A percentile compares a stretch with the other conserved stretches of the same genome.
Evolutionary conservation across 2,888 invertebrate genomes (phyloP).

Genomic region (Rapana venosa): DNA sequence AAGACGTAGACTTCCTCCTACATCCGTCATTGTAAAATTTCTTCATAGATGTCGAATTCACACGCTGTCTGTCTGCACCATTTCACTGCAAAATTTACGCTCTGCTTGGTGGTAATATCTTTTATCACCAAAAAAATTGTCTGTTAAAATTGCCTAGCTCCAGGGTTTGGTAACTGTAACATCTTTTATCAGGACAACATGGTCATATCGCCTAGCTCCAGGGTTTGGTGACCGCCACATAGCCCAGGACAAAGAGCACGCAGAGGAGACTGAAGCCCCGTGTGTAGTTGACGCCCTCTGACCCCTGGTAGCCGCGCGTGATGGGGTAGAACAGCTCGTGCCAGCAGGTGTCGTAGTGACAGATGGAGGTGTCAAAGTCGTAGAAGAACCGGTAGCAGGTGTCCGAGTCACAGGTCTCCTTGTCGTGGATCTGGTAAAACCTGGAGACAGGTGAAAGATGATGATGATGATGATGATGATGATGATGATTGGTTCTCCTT

Average conservation of each 20-base stretch:
- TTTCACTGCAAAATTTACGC: too few relatives aligned
- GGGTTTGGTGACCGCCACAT: slow-evolving; percentile 57
- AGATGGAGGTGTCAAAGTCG: slow-evolving; percentile 57
- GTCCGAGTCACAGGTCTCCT: slow-evolving; percentile 47
- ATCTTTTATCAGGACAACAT: too few relatives aligned
- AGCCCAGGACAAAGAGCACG: slow-evolving; percentile 62
- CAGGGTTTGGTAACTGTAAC: slow-evolving; percentile 56
- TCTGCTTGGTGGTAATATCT: too few relatives aligned
- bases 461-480: neutral
- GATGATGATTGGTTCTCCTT: neutral
- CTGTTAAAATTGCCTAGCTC: neutral
- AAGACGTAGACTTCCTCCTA: too few relatives aligned
- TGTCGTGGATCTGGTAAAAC: slow-evolving; percentile 58
- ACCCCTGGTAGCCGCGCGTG: slow-evolving; percentile 53
- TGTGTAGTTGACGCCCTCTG: slow-evolving; percentile 30
- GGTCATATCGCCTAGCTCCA: slow-evolving; percentile 13
- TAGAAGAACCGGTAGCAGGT: slow-evolving; percentile 54
- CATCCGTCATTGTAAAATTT: too few relatives aligned
- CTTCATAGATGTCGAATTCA: too few relatives aligned
- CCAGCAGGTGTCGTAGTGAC: slow-evolving; percentile 67
- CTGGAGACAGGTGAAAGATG: slow-evolving; percentile 48
- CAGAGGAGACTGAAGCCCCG: slow-evolving; percentile 58
- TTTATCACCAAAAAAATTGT: neutral
- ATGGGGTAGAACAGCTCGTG: slow-evolving; percentile 67
- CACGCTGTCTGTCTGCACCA: too few relatives aligned